Evolutionary conservation across 1,140 invertebrate genomes (phyloP).

Genomic region (Saccostrea cuccullata): DNA sequence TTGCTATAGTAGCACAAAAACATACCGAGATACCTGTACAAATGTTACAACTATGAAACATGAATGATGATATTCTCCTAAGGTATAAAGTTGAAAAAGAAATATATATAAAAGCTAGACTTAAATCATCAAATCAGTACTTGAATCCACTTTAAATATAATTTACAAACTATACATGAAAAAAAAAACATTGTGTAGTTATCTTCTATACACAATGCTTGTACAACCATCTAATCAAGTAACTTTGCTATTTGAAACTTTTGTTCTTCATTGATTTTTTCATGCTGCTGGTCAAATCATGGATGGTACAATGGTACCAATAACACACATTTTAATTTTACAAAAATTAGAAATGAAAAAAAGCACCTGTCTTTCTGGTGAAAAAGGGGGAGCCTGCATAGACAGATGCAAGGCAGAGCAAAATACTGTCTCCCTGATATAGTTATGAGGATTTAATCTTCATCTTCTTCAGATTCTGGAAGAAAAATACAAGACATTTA

Average conservation of each 20-base stretch:
- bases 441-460: background rate
- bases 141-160: background rate
- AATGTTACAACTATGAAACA: background rate
- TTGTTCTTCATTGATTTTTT: background rate
- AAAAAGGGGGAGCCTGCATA: conserved; percentile 10
- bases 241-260: background rate
- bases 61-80: background rate
- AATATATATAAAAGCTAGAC: background rate
- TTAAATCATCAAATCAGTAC: conserved; percentile 10
- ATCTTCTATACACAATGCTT: background rate
- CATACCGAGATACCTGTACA: background rate
- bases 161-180: background rate
- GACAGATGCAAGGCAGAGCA: background rate
- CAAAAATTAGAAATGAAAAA: background rate
- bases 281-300: background rate
- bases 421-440: background rate
- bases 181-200: background rate
- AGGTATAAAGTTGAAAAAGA: conserved; percentile 2
- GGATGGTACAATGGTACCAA: background rate
- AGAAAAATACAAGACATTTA: background rate
- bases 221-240: conserved; percentile 6
- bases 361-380: conserved; percentile 4
- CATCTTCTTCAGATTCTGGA: conserved; percentile 49
- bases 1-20: background rate
- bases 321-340: background rate